Percentiles rank a stretch among this genome's conserved stretches.
phyloP scores from a whole-genome alignment of 2,888 invertebrate genomes.

The Caenorhabditis sp. region DNA sequence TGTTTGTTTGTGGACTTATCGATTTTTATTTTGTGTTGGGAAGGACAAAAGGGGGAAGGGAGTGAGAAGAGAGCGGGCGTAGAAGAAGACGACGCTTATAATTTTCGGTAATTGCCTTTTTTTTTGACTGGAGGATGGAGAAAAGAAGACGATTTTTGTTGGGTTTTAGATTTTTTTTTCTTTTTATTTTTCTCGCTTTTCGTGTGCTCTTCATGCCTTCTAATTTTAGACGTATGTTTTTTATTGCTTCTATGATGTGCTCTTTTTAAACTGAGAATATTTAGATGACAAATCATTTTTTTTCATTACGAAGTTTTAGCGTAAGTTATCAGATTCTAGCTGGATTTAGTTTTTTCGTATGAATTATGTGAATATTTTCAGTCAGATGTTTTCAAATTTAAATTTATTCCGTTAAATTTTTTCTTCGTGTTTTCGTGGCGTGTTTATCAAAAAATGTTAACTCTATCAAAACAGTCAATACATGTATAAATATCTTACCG shows the following conservation, averaged over 20 bases:
- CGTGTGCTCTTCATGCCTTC: background rate
- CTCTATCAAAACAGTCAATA: background rate
- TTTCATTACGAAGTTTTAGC: too few relatives aligned
- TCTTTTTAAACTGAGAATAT: too few relatives aligned
- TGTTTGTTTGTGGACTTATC: background rate
- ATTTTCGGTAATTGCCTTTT: constrained; percentile 1
- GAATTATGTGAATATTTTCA: too few relatives aligned
- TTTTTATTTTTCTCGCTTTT: too few relatives aligned
- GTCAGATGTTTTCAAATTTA: too few relatives aligned
- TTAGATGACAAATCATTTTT: too few relatives aligned
- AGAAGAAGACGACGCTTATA: background rate
- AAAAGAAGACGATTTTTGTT: background rate
- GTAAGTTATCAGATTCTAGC: too few relatives aligned
- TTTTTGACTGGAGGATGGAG: constrained; percentile 1
- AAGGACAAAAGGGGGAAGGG: background rate
- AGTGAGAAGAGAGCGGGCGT: background rate
- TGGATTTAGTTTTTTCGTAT: too few relatives aligned
- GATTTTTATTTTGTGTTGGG: background rate
- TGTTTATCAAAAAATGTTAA: too few relatives aligned
- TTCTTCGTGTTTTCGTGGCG: too few relatives aligned
- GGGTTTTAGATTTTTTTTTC: background rate
- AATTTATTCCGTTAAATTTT: background rate
- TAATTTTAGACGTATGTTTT: background rate
- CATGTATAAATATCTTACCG: background rate
- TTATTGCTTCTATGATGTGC: too few relatives aligned